Percentiles rank a stretch among this genome's conserved stretches.
These are phyloP conservation scores for Pygoscelis antarcticus DNA, from an alignment of 2,113 vertebrate genomes.

Conservation along the genomic window DNA sequence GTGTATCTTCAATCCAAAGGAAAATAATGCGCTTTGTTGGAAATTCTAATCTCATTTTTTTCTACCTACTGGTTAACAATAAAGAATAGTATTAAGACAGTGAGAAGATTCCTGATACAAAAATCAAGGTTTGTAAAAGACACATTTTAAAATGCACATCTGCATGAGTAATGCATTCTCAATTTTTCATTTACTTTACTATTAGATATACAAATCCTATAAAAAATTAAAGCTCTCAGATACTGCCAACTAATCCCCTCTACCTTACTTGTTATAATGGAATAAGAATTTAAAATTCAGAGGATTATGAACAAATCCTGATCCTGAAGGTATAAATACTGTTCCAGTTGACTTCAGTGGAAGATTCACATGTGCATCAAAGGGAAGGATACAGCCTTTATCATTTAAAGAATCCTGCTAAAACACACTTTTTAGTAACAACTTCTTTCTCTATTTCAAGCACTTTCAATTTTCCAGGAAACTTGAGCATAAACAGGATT, in stretches of 20 bases:
- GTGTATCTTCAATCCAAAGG: neutral
- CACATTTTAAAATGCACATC: neutral
- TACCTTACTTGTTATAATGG: slow-evolving; percentile 19
- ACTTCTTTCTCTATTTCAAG: slow-evolving; percentile 6
- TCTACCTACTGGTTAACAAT: neutral
- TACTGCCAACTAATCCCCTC: slow-evolving; percentile 34
- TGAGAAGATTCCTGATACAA: neutral
- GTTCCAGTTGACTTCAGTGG: slow-evolving; percentile 48
- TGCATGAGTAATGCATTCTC: neutral
- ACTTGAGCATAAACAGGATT: slow-evolving; percentile 47
- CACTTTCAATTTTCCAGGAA: slow-evolving; percentile 32
- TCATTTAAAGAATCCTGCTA: slow-evolving; percentile 13
- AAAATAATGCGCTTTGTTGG: neutral
- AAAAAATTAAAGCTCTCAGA: slow-evolving; percentile 26
- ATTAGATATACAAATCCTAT: slow-evolving; percentile 5
- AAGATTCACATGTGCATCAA: neutral
- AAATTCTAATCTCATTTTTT: neutral
- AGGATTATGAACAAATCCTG: slow-evolving; percentile 50
- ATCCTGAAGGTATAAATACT: neutral
- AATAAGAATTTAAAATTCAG: slow-evolving; percentile 48
- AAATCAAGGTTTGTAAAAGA: neutral
- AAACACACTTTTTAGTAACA: neutral
- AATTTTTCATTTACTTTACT: slow-evolving; percentile 33
- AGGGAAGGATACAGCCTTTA: neutral
- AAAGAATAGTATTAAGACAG: neutral